Evolutionary conservation across 2,113 vertebrate species (phyloP).

Genomic region (Hiodon alosoides): DNA sequence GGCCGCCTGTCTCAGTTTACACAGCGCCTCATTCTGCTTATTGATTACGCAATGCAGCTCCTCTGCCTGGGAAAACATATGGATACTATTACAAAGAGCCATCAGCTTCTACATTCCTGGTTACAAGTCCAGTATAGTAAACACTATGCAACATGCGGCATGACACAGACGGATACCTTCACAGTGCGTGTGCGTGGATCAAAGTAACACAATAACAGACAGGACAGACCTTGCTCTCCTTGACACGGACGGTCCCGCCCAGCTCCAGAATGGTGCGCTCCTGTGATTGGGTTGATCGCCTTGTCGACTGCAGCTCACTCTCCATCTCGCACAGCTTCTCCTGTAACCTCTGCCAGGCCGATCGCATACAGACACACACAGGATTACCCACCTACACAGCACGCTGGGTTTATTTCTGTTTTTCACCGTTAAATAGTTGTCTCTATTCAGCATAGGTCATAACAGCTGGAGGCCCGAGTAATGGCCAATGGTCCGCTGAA

Average conservation of each 20-base stretch:
- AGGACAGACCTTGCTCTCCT: constrained; percentile 75
- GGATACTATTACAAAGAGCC: constrained; percentile 9
- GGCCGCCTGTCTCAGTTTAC: constrained; percentile 78
- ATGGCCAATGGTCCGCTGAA: too few relatives aligned
- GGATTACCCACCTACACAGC: constrained; percentile 5
- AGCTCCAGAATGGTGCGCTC: constrained; percentile 77
- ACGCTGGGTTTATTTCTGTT: background rate
- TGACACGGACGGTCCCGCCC: constrained; percentile 73
- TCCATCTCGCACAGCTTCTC: constrained; percentile 83
- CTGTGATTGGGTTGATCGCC: constrained; percentile 73
- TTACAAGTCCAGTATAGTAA: background rate
- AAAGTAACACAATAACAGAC: background rate
- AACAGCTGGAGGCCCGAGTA: too few relatives aligned
- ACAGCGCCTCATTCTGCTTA: constrained; percentile 78
- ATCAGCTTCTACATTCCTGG: background rate
- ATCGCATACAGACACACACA: background rate
- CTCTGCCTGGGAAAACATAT: constrained; percentile 58
- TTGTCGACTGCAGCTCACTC: constrained; percentile 72
- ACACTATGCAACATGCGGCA: background rate
- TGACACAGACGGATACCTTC: too few relatives aligned
- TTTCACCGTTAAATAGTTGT: too few relatives aligned
- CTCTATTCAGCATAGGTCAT: background rate
- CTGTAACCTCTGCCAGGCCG: constrained; percentile 76
- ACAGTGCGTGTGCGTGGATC: background rate
- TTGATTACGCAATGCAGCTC: constrained; percentile 83